phyloP scores from a whole-genome alignment of 2,797 vertebrate species.

The Typhlichthys subterraneus region DNA sequence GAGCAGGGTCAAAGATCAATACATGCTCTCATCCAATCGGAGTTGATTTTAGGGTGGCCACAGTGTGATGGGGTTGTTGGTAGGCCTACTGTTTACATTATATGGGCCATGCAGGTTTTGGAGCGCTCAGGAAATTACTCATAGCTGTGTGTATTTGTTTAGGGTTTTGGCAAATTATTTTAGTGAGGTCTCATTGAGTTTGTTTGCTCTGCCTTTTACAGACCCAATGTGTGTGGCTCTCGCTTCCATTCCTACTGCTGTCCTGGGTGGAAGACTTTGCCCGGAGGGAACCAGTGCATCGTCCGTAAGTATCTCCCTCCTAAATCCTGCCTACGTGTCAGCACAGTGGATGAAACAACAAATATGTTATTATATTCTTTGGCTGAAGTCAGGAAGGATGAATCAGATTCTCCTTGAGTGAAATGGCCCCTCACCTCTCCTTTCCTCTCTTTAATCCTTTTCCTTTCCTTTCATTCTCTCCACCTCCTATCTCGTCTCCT shows the following conservation, averaged over 20 bases:
- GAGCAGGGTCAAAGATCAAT: constrained; percentile 44
- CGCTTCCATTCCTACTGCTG: constrained; percentile 98
- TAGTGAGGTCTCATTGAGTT: constrained; percentile 42
- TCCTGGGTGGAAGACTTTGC: constrained; percentile 97
- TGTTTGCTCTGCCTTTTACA: constrained; percentile 65
- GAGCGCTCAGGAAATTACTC: constrained; percentile 43
- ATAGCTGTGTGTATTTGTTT: constrained; percentile 51
- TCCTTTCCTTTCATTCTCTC: background rate
- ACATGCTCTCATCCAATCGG: constrained; percentile 22
- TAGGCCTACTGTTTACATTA: constrained; percentile 1
- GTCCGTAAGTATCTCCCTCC: constrained; percentile 89
- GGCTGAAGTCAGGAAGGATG: background rate
- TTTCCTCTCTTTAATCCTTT: background rate
- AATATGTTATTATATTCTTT: constrained; percentile 13
- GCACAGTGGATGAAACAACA: background rate
- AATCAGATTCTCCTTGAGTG: background rate
- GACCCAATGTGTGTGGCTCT: constrained; percentile 98
- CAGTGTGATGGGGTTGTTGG: background rate
- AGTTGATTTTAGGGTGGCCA: constrained; percentile 12
- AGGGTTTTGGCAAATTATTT: constrained; percentile 43
- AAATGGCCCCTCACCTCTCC: background rate
- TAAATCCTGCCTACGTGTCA: constrained; percentile 19
- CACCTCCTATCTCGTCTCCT: background rate
- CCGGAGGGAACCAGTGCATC: constrained; percentile 97
- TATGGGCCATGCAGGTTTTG: constrained; percentile 26